A percentile compares a stretch with the other conserved stretches of the same genome.
These are phyloP conservation scores for Liodrosophila aerea DNA, from an alignment of 2,888 invertebrate species.

Conservation along the genomic window DNA sequence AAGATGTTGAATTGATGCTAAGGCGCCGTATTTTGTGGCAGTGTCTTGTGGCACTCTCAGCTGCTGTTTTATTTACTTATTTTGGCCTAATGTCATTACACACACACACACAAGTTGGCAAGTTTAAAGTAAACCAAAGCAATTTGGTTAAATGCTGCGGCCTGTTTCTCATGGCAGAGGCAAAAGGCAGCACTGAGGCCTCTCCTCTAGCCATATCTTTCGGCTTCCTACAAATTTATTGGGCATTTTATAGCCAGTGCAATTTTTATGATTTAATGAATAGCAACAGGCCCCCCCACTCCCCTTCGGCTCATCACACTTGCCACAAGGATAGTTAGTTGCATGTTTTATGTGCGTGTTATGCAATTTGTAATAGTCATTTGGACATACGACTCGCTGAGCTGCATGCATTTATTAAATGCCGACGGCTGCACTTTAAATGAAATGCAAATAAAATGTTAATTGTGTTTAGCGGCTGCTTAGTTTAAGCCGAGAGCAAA, in stretches of 20 bases:
- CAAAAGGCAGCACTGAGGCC: no score
- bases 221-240: slow-evolving; percentile 56
- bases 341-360: slow-evolving; percentile 55
- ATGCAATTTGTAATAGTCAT: slow-evolving; percentile 49
- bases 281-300: no score
- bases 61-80: slow-evolving; percentile 56
- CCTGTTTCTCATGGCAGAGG: no score
- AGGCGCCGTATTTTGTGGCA: slow-evolving; percentile 19
- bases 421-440: no score
- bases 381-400: no score
- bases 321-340: slow-evolving; percentile 48
- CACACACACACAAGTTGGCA: slow-evolving; percentile 28
- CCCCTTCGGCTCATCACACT: no score
- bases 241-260: slow-evolving; percentile 49
- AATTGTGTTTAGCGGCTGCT: no score
- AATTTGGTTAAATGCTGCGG: slow-evolving; percentile 46
- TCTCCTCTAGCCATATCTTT: slow-evolving; percentile 2
- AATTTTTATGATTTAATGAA: slow-evolving; percentile 54
- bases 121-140: slow-evolving; percentile 42
- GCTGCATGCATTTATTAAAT: neutral
- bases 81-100: slow-evolving; percentile 59
- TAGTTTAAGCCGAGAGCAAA: no score
- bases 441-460: slow-evolving; percentile 6
- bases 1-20: slow-evolving; percentile 47
- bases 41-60: slow-evolving; percentile 14